Evolutionary conservation across 2,113 vertebrate species (phyloP), one percentile per base, ranked within the genome.

Genomic region (Fregata magnificens): DNA sequence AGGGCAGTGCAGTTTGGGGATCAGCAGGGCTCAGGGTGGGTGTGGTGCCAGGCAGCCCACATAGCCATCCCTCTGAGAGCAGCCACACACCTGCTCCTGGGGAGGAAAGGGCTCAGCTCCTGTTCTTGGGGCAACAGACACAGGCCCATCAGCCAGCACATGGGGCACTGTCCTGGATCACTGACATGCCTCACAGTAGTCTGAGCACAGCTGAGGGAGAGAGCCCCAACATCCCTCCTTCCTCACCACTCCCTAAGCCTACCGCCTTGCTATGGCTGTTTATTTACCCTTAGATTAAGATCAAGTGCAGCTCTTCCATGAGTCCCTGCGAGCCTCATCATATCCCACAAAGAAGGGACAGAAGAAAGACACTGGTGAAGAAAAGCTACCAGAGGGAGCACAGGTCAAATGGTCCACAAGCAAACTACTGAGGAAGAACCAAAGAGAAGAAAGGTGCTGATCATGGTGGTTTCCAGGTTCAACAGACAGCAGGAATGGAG

Each of bases 21-120:
- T 2, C 4, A 66, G 36, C 13, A 44, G 31, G n/a, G 59, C 6
- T 18, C 1, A 26, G 13, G 11, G 19, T 4, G 2, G 6, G 6
- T 10, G 22, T 1, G 14, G 29, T 5, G 36, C 61, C 34, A 78
- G 38, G 61, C 19, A 45, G 34, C 20, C 19, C 34, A 3, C 17
- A 28, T 3, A 26, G 62, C 42, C 28, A 8, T 7, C 5, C 16
- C 44, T 10, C 24, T 29, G 18, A 66, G 9, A 67, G 31, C 59
- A 65, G 44, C 44, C 44, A 22, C 19, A 2, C 3, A 0, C 8
- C n/a, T 28, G 49, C n/a, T 65, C 58, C 36, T 4, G 3, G 3
- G 1, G 1, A 65, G 22, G 13, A 58, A 47, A 38, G 13, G 10
- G 47, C 53, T 69, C 84, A 56, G 45, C 7, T 50, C 28, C 38